Conservation (phyloP, 1,140 invertebrate species). For the Drosophila equinoxialis region DNA sequence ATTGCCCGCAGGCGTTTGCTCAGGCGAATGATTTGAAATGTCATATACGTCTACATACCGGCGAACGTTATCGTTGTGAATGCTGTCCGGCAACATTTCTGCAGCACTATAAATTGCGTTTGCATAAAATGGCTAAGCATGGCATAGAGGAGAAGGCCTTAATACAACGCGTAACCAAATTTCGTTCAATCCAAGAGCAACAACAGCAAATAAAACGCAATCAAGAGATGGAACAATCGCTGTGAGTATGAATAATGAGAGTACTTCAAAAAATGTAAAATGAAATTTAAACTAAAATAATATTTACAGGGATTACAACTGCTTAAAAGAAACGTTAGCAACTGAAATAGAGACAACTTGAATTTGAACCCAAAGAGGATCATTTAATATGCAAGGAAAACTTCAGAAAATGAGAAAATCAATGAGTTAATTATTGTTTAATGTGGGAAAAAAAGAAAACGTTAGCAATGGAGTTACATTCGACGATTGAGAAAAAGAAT, state of each 20-base stretch:
- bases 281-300: neutral
- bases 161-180: conserved; percentile 64
- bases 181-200: conserved; percentile 29
- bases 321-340: neutral
- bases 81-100: conserved; percentile 84
- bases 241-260: neutral
- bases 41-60: conserved; percentile 84
- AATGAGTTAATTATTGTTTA: too few relatives aligned
- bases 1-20: conserved; percentile 84
- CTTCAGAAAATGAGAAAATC: too few relatives aligned
- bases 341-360: neutral
- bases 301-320: neutral
- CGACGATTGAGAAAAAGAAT: too few relatives aligned
- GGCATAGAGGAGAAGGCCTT: conserved; percentile 73
- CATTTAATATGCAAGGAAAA: too few relatives aligned
- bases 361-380: neutral
- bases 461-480: too few relatives aligned
- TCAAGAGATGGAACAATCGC: neutral
- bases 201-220: conserved; percentile 32
- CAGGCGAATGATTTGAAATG: conserved; percentile 84
- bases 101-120: conserved; percentile 84
- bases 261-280: neutral
- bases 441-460: too few relatives aligned
- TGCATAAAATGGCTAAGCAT: conserved; percentile 83
- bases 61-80: conserved; percentile 84